Conservation (phyloP, 2,113 vertebrate species). For the Conger conger region DNA sequence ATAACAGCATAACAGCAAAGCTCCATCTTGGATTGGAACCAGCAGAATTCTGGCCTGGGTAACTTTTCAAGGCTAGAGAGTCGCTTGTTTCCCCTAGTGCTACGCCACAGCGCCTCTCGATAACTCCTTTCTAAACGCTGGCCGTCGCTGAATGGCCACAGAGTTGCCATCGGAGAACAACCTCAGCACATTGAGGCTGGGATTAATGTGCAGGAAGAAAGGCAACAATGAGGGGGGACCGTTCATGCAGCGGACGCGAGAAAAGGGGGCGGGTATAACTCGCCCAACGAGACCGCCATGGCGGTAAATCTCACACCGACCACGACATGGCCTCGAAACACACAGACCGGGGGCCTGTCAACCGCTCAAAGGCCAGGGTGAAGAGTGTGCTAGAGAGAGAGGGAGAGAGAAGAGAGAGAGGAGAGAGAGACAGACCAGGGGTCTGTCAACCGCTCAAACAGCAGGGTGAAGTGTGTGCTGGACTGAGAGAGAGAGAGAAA, state of each 20-base stretch:
- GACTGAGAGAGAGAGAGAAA: background rate
- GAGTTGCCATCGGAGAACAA: background rate
- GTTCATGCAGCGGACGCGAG: background rate
- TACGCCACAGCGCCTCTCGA: background rate
- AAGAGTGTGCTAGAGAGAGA: background rate
- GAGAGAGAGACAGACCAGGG: background rate
- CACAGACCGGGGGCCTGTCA: background rate
- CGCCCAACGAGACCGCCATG: background rate
- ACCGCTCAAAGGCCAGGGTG: background rate
- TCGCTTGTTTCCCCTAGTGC: background rate
- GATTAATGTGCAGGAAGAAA: background rate
- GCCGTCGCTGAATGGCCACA: background rate
- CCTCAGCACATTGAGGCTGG: background rate
- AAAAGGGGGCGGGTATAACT: background rate
- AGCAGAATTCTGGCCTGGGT: background rate
- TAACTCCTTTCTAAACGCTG: background rate
- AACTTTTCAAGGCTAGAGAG: too few species aligned
- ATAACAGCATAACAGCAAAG: background rate
- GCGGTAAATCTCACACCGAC: conserved; percentile 1
- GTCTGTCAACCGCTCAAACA: background rate
- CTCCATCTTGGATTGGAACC: background rate
- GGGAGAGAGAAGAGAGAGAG: background rate
- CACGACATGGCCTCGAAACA: background rate
- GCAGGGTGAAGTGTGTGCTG: background rate
- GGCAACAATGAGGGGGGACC: background rate